Evolutionary conservation across 2,113 vertebrate genomes (phyloP).

Genomic region (Vulpes lagopus): DNA sequence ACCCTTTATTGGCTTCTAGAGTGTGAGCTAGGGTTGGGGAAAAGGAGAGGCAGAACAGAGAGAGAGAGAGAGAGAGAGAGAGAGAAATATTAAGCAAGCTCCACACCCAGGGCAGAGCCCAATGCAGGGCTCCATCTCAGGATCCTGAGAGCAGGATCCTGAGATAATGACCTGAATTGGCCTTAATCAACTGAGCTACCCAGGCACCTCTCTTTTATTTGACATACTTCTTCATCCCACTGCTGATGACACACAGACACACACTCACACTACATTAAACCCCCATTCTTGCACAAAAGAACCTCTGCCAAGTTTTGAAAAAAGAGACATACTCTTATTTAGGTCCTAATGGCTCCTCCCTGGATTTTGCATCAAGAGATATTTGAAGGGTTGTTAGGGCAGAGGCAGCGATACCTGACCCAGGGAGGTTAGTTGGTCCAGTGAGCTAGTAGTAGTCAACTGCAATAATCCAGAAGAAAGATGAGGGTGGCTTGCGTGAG

Average conservation of each 20-base stretch:
- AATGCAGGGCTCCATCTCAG: not conserved
- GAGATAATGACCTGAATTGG: not conserved
- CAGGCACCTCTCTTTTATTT: not conserved
- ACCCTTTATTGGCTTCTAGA: not conserved
- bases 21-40: not conserved
- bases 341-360: not conserved
- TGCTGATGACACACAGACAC: not conserved
- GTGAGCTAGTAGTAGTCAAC: fast-evolving
- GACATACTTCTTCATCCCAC: not conserved
- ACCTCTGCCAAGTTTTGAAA: not conserved
- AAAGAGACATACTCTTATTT: not conserved
- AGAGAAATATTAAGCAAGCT: not conserved
- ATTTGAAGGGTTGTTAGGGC: not conserved
- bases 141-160: not conserved
- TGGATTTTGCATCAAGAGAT: not conserved
- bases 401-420: not conserved
- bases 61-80: not conserved
- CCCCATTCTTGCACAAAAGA: not conserved
- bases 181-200: not conserved
- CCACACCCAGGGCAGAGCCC: not conserved
- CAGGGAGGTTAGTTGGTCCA: not conserved
- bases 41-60: not conserved
- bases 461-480: not conserved
- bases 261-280: not conserved
- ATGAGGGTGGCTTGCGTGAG: not conserved